Base-by-base conservation (phyloP, 2,113 vertebrate species). In the Nesoenas mayeri region DNA sequence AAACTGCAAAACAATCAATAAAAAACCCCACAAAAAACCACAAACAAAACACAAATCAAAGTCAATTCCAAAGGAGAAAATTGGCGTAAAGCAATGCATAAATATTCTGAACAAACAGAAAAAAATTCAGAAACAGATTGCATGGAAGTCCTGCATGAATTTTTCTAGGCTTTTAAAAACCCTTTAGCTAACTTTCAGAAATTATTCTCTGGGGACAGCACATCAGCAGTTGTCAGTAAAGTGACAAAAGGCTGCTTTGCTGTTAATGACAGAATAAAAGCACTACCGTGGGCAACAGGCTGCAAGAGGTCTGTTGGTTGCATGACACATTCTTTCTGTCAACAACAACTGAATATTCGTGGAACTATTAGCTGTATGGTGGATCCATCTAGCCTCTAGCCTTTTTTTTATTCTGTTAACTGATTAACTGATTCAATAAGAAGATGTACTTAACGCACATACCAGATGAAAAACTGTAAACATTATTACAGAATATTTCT, bases 361-460 rank as follows among this genome's bases (percentile, higher is more conserved):
- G 48, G 25, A 77, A 61, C 4, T 62, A 9, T 51, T 51, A 7
- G 6, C 14, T 75, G 11, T 26, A 25, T 28, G 31, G 28, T 54
- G 22, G 32, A 70, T 50, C 4, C 36, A 84, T 12, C 42, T 73
- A 81, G n/a, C 56, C 31, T 71, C 42, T 47, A 80, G 60, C 32
- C 3, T 2, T 18, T 25, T 89, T 65, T 54, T 1, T 42, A 28
- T 79, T 91, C 31, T 75, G 28, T 82, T 95, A 83, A 40, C 14
- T 72, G 53, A 79, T 94, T 51, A 88, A 75, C 20, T 70, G 31
- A 44, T 78, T 86, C 51, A 92, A 78, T 58, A 88, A 78, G 32
- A 77, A 44, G 15, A 70, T 50, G 11, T 28, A 61, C 22, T 84
- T 92, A 66, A 80, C 0, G 4, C 26, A 50, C 18, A 62, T 48